phyloP scores from a whole-genome alignment of 2,797 vertebrate species.

The Myotis daubentonii region DNA sequence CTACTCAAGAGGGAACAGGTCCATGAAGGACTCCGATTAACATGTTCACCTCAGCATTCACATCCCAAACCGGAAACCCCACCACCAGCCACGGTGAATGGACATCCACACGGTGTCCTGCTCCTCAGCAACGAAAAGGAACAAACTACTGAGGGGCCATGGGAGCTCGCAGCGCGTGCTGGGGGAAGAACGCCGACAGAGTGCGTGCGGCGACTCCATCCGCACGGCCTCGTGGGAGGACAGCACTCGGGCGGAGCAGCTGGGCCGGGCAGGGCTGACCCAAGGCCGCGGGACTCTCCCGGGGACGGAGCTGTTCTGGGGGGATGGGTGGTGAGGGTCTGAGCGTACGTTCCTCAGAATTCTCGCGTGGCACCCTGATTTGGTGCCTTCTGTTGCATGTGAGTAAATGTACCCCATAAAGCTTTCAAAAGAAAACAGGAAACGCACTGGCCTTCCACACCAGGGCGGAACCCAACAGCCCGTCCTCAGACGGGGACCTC shows the following conservation, averaged over 20 bases:
- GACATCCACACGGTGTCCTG: neutral
- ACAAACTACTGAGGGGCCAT: neutral
- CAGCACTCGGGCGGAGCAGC: no score
- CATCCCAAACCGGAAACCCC: neutral
- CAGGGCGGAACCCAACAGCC: slow-evolving; percentile 87
- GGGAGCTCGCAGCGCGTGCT: no score
- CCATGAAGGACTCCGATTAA: neutral
- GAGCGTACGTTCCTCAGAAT: neutral
- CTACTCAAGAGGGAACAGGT: neutral
- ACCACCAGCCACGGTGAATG: neutral
- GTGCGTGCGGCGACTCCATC: no score
- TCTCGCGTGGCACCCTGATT: neutral
- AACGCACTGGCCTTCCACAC: slow-evolving; percentile 69
- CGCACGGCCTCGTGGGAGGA: no score
- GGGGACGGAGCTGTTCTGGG: accelerated
- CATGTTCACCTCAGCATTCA: neutral
- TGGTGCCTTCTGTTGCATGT: neutral
- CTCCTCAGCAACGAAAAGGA: neutral
- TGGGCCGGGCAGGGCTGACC: neutral
- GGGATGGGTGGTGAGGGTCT: neutral
- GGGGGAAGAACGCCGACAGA: no score
- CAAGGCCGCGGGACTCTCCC: neutral
- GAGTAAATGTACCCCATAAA: neutral
- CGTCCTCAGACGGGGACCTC: slow-evolving; percentile 78
- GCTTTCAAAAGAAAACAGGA: neutral